phyloP scores from a whole-genome alignment of 2,113 vertebrate genomes.

The Podocnemis expansa region DNA sequence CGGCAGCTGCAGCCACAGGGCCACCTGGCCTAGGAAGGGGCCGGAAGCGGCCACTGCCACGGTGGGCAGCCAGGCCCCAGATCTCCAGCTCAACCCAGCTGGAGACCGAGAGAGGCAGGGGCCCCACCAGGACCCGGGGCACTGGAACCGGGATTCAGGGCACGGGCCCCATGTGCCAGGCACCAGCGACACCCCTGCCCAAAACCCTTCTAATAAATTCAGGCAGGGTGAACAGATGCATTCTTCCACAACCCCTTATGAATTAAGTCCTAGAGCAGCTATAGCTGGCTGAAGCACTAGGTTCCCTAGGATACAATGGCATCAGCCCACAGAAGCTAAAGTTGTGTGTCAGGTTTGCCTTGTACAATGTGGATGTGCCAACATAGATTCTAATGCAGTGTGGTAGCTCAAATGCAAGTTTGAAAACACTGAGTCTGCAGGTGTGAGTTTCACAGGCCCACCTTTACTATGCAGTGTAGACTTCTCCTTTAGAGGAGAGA shows the following conservation, averaged over 20 bases:
- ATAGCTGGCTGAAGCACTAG: not conserved
- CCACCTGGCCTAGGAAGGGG: too few relatives aligned
- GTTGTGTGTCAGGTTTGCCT: not conserved
- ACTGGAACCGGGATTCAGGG: too few relatives aligned
- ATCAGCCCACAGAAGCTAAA: not conserved
- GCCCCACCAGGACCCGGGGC: too few relatives aligned
- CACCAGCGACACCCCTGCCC: too few relatives aligned
- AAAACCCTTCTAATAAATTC: not conserved
- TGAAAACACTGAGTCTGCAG: not conserved
- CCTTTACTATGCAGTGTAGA: not conserved
- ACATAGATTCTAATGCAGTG: not conserved
- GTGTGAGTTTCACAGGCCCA: not conserved
- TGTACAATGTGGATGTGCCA: not conserved
- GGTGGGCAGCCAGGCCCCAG: too few relatives aligned
- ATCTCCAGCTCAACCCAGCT: too few relatives aligned
- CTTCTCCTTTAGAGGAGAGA: not conserved
- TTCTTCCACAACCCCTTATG: not conserved
- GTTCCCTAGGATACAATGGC: not conserved
- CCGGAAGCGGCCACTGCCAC: too few relatives aligned
- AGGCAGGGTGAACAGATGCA: not conserved
- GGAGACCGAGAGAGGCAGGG: too few relatives aligned
- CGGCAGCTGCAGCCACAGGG: too few relatives aligned
- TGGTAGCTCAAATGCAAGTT: not conserved
- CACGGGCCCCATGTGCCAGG: too few relatives aligned
- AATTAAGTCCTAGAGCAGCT: not conserved